Percentiles rank a stretch among this genome's conserved stretches.
Conservation (phyloP, 2,113 vertebrate genomes). For the human region DNA sequence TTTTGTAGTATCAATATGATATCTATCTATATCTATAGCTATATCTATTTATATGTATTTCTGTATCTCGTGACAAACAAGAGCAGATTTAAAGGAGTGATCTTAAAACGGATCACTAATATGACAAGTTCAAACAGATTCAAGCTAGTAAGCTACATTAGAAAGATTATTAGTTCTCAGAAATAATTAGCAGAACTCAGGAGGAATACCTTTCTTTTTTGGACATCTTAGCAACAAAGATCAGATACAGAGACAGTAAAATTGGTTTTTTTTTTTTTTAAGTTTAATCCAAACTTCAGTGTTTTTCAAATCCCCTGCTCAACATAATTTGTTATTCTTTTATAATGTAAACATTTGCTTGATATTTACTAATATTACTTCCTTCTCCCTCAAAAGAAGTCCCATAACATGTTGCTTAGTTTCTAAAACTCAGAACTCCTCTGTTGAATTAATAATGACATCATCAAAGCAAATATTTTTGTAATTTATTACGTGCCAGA, state of each 20-base stretch:
- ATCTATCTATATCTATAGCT: background rate
- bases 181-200: background rate
- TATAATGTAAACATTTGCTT: background rate
- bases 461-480: background rate
- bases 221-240: background rate
- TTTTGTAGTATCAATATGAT: background rate
- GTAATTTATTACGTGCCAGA: background rate
- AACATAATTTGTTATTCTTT: background rate
- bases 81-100: background rate
- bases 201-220: background rate
- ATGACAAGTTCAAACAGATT: background rate
- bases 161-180: background rate
- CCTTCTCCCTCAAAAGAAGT: background rate
- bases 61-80: background rate
- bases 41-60: background rate
- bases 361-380: background rate
- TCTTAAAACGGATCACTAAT: background rate
- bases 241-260: background rate
- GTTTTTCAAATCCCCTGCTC: background rate
- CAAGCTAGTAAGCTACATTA: background rate
- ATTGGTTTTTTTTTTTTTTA: background rate
- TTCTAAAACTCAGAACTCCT: background rate
- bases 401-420: background rate
- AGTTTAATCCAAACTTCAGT: background rate
- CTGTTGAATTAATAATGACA: background rate